Percentiles rank a stretch among this genome's conserved stretches.
Conservation (phyloP, 2,113 vertebrate genomes). For the Struthio camelus region DNA sequence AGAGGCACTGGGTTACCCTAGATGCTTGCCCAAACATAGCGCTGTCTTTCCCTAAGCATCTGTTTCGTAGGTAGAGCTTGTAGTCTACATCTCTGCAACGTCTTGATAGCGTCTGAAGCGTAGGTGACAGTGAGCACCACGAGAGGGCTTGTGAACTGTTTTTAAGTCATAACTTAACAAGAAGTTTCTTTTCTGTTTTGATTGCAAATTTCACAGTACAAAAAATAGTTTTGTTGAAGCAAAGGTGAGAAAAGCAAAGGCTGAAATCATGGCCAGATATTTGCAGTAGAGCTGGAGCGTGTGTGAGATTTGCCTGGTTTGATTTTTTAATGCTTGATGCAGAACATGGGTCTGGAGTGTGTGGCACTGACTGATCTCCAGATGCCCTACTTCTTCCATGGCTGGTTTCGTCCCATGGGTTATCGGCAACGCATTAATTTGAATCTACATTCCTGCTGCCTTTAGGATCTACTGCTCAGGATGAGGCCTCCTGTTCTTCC, state of each 20-base stretch:
- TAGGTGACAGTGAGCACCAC: background rate
- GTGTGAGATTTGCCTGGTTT: no score
- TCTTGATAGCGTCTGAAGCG: background rate
- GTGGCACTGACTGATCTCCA: no score
- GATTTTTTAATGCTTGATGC: no score
- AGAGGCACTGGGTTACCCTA: fast-evolving
- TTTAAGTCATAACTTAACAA: fast-evolving
- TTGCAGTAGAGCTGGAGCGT: no score
- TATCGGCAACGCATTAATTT: no score
- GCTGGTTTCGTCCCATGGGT: no score
- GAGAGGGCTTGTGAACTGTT: background rate
- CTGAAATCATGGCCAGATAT: background rate
- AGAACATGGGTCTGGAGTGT: no score
- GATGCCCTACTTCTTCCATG: no score
- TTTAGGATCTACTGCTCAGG: no score
- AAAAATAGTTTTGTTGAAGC: background rate
- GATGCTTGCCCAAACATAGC: background rate
- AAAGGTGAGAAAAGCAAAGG: background rate
- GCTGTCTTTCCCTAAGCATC: background rate
- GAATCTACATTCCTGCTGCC: no score
- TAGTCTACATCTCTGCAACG: background rate
- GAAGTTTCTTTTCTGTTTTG: background rate
- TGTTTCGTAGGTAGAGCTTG: background rate
- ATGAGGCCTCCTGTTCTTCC: no score
- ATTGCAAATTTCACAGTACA: background rate